phyloP scores from a whole-genome alignment of 2,797 vertebrate genomes.

The Lacerta bilineata region DNA sequence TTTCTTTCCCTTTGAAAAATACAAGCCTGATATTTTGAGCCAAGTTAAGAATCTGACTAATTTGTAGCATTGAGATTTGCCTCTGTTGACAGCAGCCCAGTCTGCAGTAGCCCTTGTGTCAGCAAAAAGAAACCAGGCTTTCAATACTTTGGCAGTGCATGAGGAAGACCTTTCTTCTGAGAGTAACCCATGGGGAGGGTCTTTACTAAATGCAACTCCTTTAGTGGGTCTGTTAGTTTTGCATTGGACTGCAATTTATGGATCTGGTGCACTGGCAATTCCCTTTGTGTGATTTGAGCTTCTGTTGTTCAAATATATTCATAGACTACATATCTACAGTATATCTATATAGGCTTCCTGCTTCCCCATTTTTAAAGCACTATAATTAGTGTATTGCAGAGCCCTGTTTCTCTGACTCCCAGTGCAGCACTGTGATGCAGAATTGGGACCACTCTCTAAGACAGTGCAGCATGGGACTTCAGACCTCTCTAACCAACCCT shows the following conservation, averaged over 20 bases:
- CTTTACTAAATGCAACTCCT: conserved; percentile 84
- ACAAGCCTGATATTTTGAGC: conserved; percentile 79
- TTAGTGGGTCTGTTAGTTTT: conserved; percentile 83
- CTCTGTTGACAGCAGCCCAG: conserved; percentile 66
- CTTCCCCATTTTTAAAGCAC: conserved; percentile 22
- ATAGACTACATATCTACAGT: no score
- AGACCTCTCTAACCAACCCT: not conserved
- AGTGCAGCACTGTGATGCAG: not conserved
- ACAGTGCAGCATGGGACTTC: not conserved
- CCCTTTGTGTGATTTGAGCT: conserved; percentile 70
- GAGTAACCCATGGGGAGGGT: conserved; percentile 80
- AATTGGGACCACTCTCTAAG: not conserved
- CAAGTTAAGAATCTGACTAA: conserved; percentile 81
- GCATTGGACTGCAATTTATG: conserved; percentile 79
- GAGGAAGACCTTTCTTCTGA: conserved; percentile 83
- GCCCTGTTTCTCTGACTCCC: not conserved
- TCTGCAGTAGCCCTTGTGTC: conserved; percentile 77
- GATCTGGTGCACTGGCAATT: conserved; percentile 77
- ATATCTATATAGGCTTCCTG: conserved; percentile 55
- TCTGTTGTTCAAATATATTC: conserved; percentile 56
- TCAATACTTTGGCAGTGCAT: no score
- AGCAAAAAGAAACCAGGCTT: conserved; percentile 77
- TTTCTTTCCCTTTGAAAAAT: conserved; percentile 79
- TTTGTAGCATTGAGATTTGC: conserved; percentile 72
- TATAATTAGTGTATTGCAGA: not conserved